Conservation (phyloP, 2,888 invertebrate species). For the Ornithoptera priamus region DNA sequence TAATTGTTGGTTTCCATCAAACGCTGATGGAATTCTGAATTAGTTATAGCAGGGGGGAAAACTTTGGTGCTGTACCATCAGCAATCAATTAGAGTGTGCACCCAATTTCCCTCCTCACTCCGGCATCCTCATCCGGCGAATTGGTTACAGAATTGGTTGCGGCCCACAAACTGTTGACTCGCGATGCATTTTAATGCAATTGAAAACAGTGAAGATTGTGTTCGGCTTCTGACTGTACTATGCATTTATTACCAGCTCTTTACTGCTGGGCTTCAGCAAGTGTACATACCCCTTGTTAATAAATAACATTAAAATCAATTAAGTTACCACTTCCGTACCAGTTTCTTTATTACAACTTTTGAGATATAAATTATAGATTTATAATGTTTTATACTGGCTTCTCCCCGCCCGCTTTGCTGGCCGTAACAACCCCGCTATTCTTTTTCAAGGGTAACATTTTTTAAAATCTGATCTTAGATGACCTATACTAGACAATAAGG, state of each 20-base stretch:
- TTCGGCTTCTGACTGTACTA: neutral
- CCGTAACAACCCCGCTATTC: too few relatives aligned
- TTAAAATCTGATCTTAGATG: too few relatives aligned
- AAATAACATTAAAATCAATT: too few relatives aligned
- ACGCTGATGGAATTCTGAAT: constrained; percentile 20
- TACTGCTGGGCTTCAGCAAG: too few relatives aligned
- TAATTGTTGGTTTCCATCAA: neutral
- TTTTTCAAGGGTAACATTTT: too few relatives aligned
- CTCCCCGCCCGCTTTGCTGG: too few relatives aligned
- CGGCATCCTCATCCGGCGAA: constrained; percentile 30
- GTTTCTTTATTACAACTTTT: too few relatives aligned
- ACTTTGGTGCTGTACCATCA: constrained; percentile 37
- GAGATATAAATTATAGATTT: too few relatives aligned
- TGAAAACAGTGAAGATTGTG: constrained; percentile 5
- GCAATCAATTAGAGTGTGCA: constrained; percentile 44
- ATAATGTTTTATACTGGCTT: too few relatives aligned
- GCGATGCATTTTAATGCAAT: constrained; percentile 41
- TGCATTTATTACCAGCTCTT: neutral
- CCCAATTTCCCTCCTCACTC: neutral
- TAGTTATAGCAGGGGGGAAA: constrained; percentile 27
- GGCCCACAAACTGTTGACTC: constrained; percentile 36
- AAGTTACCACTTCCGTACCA: too few relatives aligned
- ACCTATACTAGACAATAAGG: too few relatives aligned
- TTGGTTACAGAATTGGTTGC: constrained; percentile 37
- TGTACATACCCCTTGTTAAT: too few relatives aligned